Evolutionary conservation across 2,113 vertebrate genomes (phyloP), one percentile per base, ranked within the genome.

Genomic region (Hirundichthys speculiger): DNA sequence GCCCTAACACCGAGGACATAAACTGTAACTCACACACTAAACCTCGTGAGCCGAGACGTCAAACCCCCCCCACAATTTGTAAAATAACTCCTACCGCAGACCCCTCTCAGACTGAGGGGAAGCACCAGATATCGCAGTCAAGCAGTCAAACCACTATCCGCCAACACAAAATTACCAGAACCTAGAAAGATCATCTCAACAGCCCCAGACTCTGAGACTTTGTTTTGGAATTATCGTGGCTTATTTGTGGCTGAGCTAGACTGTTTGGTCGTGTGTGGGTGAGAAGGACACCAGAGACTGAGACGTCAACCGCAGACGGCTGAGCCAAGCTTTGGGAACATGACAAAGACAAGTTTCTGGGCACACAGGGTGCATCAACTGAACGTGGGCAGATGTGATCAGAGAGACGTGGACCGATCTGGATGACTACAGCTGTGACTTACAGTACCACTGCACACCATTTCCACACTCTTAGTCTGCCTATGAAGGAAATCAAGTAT

Each of bases 141-240:
- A 70, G 76, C 42, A 62, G 63, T 65, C 18, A 61, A 79, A 79
- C 50, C 21, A 14, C 42, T 25, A 20, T 54, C 65, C 60, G 27
- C 18, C 15, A 0, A 52, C 46, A 64, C 21, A 71, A 53, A 50
- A 34, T 41, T 59, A 19, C 51, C 53, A 61, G 53, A 72, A 73
- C 64, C 25, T 18, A 22, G 25, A 68, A 38, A 34, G 63, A 67
- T 64, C 55, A 60, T 69, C 63, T 27, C 39, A 14, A 18, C 49
- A 20, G 22, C 30, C 43, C 41, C 80, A 86, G 72, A 75, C 80
- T 80, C 69, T 4, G n/a, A 82, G 71, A 55, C 79, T 69, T 71
- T 82, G 73, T 73, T 71, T 73, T 54, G 56, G 72, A 51, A 45
- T 77, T 73, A 74, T 69, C 81, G 46, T 3, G 27, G 52, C 38